Evolutionary conservation across 2,113 vertebrate genomes (phyloP), one percentile per base, ranked within the genome.

Genomic region (Hippocampus barbouri): DNA sequence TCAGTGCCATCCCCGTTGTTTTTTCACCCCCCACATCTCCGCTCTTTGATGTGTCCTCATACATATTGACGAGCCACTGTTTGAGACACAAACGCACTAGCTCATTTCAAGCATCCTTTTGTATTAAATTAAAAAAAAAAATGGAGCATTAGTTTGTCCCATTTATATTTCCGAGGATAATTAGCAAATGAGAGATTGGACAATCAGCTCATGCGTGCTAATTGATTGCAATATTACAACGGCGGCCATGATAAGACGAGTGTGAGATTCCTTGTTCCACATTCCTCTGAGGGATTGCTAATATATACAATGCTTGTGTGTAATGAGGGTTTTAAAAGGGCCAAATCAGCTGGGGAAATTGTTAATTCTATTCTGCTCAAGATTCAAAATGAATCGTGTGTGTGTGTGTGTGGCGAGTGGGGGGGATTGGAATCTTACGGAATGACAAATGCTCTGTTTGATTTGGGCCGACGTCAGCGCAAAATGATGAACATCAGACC

Each of bases 191-290:
- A 87, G 88, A 85, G 80, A 90, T 89, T 87, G 87, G 84, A 85
- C 83, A 87, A 89, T 90, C 89, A 89, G 84, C 71, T 87, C 78
- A 83, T 85, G 77, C 84, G 34, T 83, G 81, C 81, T 90, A 90
- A 92, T 89, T 90, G 87, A 92, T 90, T 89, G 83, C 75, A 87
- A 90, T 90, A 90, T 87, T 86, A 87, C 86, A 86, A 82, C 83
- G 74, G 34, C 69, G 78, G 81, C 72, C 76, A 79, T 84, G 85
- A 89, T 85, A 27, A 81, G 88, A 89, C 83, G 85, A 89, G 83
- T 70, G 70, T 68, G 65, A 54, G 79, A 73, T 74, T 81, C 71
- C 84, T 83, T 59, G 40, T 83, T 83, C 73, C 72, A 61, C 63
- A 67, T 73, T 87, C 79, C 87, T 87, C 89, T 20, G 43, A 89